These are phyloP conservation scores for Sinocyclocheilus anophthalmus DNA, from an alignment of 2,113 vertebrate species.

Conservation along the genomic window DNA sequence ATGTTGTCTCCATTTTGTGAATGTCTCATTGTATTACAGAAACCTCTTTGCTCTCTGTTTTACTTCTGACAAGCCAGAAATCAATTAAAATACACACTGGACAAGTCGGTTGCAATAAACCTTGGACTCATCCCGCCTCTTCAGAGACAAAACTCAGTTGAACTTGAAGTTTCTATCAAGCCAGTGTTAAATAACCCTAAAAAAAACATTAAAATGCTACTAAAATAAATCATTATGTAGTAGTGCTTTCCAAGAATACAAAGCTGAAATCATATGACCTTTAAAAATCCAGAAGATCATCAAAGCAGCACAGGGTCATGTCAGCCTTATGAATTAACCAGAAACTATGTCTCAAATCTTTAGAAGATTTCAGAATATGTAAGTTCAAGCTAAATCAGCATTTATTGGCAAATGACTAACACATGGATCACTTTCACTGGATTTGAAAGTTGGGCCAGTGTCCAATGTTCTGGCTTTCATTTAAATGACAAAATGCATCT, in stretches of 20 bases:
- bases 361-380: not conserved
- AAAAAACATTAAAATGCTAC: not conserved
- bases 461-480: not conserved
- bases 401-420: not conserved
- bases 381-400: not conserved
- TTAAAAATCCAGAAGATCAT: not conserved
- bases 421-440: not conserved
- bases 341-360: not conserved
- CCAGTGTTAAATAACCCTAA: not conserved
- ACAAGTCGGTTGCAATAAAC: not conserved
- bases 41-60: not conserved
- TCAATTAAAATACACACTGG: not conserved
- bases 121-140: not conserved
- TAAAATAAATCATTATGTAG: not conserved
- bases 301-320: not conserved
- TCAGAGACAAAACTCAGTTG: not conserved
- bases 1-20: not conserved
- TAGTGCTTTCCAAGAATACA: not conserved
- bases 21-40: not conserved
- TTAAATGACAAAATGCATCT: not conserved
- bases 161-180: not conserved
- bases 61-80: not conserved
- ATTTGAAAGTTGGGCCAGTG: not conserved
- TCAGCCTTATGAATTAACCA: slow-evolving; percentile 8
- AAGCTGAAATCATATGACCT: not conserved